A percentile compares a stretch with the other conserved stretches of the same genome.
phyloP scores from a whole-genome alignment of 2,797 vertebrate genomes.

The Gallinago nigripennis region DNA sequence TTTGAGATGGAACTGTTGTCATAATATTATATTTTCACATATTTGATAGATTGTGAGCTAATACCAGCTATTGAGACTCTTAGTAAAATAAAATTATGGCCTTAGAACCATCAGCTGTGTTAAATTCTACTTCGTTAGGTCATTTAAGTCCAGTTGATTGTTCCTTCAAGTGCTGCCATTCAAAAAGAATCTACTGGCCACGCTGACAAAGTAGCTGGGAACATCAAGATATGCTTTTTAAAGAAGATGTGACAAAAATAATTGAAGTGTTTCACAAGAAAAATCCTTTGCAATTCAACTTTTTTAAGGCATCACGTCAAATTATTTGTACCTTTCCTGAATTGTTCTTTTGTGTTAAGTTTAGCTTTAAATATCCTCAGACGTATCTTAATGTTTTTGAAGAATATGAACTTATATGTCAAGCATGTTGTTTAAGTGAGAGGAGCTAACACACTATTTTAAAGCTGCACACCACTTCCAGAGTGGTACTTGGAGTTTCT shows the following conservation, averaged over 20 bases:
- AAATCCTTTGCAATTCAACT: slow-evolving; percentile 10
- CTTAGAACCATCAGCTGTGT: not conserved
- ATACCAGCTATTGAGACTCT: not conserved
- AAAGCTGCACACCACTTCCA: not conserved
- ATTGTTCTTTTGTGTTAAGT: slow-evolving; percentile 40
- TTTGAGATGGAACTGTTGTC: not conserved
- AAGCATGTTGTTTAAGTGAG: slow-evolving; percentile 20
- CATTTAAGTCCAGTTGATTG: not conserved
- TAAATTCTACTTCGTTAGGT: not conserved
- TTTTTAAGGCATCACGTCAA: slow-evolving; percentile 40
- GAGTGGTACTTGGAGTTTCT: not conserved
- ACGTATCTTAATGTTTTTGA: slow-evolving; percentile 23
- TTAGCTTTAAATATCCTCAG: slow-evolving; percentile 46
- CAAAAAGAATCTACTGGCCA: not conserved
- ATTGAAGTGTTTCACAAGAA: slow-evolving; percentile 43
- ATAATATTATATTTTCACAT: not conserved
- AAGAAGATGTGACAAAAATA: slow-evolving; percentile 46
- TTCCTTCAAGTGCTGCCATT: not conserved
- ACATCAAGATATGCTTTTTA: not conserved
- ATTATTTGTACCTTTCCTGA: slow-evolving; percentile 52
- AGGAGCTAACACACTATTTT: not conserved
- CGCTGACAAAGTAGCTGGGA: not conserved
- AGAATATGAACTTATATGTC: slow-evolving; percentile 25
- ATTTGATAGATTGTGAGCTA: not conserved
- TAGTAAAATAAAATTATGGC: not conserved